Evolutionary conservation across 2,888 invertebrate species (phyloP).

Genomic region (Aethes cnicana): DNA sequence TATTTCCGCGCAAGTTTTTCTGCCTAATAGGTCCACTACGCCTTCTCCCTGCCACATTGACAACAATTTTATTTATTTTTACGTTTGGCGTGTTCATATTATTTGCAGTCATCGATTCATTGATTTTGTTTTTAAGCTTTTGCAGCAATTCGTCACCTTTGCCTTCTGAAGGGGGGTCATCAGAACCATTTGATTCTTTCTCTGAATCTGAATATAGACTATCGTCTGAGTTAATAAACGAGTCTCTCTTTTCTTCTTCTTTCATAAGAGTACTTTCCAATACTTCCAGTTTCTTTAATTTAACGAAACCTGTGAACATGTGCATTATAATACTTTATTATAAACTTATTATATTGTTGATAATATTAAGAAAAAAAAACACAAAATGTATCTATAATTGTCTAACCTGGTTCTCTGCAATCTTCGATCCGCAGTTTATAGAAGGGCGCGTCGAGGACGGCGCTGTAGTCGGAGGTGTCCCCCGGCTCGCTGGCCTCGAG

Average conservation of each 20-base stretch:
- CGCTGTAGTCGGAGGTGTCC: slow-evolving; percentile 83
- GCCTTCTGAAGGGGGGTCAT: slow-evolving; percentile 52
- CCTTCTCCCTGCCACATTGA: slow-evolving; percentile 47
- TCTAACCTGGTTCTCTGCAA: slow-evolving; percentile 68
- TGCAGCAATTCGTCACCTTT: slow-evolving; percentile 54
- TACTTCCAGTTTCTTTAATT: slow-evolving; percentile 78
- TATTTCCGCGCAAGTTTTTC: slow-evolving; percentile 51
- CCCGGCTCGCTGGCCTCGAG: slow-evolving; percentile 86
- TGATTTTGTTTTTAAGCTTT: slow-evolving; percentile 53
- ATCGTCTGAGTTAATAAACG: slow-evolving; percentile 53
- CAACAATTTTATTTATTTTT: slow-evolving; percentile 38
- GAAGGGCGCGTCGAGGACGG: slow-evolving; percentile 82
- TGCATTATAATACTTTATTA: too few relatives aligned
- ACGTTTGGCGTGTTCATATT: slow-evolving; percentile 32
- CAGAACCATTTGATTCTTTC: slow-evolving; percentile 69
- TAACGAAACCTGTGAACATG: slow-evolving; percentile 80
- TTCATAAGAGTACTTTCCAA: slow-evolving; percentile 66
- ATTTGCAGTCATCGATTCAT: slow-evolving; percentile 33
- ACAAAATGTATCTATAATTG: slow-evolving; percentile 6
- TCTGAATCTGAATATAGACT: slow-evolving; percentile 73
- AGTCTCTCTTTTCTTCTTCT: slow-evolving; percentile 46
- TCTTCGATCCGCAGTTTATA: slow-evolving; percentile 85
- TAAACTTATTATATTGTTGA: too few relatives aligned
- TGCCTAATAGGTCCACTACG: slow-evolving; percentile 59
- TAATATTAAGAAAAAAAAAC: too few relatives aligned